These are phyloP conservation scores for Gavia stellata DNA, from an alignment of 2,113 vertebrate species.

Conservation along the genomic window DNA sequence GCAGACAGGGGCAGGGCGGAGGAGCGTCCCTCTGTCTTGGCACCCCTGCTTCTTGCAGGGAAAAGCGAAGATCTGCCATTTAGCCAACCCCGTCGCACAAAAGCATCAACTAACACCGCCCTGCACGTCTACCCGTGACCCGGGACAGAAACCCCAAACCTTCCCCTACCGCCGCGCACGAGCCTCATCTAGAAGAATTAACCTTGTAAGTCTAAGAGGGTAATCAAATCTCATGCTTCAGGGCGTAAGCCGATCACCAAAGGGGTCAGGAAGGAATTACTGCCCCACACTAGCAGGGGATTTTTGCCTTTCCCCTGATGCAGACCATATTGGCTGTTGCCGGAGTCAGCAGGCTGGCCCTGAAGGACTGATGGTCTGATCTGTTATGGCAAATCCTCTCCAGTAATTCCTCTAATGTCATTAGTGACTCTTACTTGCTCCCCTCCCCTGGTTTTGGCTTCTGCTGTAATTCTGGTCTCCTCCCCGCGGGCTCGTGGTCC, in stretches of 20 bases:
- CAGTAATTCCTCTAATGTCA: slow-evolving; percentile 56
- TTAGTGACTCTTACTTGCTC: slow-evolving; percentile 45
- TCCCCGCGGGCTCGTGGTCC: fast-evolving
- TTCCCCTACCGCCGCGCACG: fast-evolving
- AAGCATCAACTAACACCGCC: background rate
- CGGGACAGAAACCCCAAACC: background rate
- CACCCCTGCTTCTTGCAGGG: background rate
- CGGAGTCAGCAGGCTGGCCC: background rate
- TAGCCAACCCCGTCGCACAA: background rate
- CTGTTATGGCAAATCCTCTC: slow-evolving; percentile 41
- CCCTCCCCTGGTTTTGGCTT: background rate
- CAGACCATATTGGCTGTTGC: background rate
- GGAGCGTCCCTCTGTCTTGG: background rate
- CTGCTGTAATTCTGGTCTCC: background rate
- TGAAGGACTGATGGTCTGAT: slow-evolving; percentile 26
- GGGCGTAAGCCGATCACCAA: slow-evolving; percentile 48
- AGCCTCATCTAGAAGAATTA: slow-evolving; percentile 39
- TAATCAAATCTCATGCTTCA: slow-evolving; percentile 51
- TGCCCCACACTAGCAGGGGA: background rate
- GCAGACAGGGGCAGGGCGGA: background rate
- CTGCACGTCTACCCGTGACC: background rate
- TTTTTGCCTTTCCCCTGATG: slow-evolving; percentile 19
- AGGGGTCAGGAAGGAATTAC: slow-evolving; percentile 62
- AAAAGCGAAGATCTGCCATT: background rate
- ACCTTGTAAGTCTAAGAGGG: slow-evolving; percentile 59